Conservation (phyloP, 2,888 invertebrate species). For the Cephus spinipes region DNA sequence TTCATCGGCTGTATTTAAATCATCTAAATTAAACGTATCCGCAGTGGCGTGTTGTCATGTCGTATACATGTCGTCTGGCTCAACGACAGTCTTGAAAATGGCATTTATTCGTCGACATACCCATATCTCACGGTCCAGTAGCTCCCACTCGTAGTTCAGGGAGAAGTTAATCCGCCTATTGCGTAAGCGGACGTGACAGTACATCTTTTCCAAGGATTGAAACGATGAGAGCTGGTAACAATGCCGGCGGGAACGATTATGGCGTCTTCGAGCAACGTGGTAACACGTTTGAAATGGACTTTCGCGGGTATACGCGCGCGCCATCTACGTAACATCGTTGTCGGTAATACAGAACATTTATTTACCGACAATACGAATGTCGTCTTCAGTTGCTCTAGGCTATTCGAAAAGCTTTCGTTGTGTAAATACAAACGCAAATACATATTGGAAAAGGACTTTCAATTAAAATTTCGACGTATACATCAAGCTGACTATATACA, state of each 20-base stretch:
- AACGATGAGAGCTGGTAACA: neutral
- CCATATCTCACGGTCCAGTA: slow-evolving; percentile 54
- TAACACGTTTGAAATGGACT: neutral
- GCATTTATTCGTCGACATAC: slow-evolving; percentile 40
- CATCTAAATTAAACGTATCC: too few species aligned
- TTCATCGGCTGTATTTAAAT: too few species aligned
- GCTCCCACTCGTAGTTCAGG: slow-evolving; percentile 54
- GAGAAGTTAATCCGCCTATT: slow-evolving; percentile 44
- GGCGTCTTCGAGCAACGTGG: neutral
- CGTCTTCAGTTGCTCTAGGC: too few species aligned
- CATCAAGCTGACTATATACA: too few species aligned
- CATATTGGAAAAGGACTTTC: too few species aligned
- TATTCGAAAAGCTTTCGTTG: too few species aligned
- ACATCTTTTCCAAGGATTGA: slow-evolving; percentile 12
- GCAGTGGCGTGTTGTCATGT: slow-evolving; percentile 7
- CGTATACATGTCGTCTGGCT: slow-evolving; percentile 6
- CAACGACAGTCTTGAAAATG: neutral
- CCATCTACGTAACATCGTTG: slow-evolving; percentile 4
- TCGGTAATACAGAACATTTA: neutral
- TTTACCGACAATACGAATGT: neutral
- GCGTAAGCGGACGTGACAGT: slow-evolving; percentile 28
- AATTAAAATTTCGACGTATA: too few species aligned
- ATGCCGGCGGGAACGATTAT: neutral
- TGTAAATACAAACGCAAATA: too few species aligned
- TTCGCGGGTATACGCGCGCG: slow-evolving; percentile 6